These are phyloP conservation scores for Pentalonia nigronervosa DNA, from an alignment of 1,140 invertebrate genomes.

Conservation along the genomic window DNA sequence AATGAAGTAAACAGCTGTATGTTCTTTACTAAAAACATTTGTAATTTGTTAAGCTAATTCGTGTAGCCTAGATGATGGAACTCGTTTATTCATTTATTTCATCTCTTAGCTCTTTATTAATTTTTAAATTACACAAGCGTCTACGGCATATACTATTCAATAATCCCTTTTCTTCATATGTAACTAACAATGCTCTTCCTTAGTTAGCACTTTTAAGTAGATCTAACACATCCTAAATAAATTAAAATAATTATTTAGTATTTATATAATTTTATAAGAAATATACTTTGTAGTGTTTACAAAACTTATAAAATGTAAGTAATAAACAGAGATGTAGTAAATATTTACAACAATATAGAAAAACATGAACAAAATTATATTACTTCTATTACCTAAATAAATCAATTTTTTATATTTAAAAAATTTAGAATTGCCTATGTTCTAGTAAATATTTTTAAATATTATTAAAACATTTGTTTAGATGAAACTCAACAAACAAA, in stretches of 20 bases:
- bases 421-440: too few relatives aligned
- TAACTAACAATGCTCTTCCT: background rate
- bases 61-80: background rate
- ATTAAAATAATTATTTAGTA: background rate
- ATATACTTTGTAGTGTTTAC: too few relatives aligned
- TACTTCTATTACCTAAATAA: too few relatives aligned
- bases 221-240: background rate
- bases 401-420: too few relatives aligned
- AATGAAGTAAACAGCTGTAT: background rate
- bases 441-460: too few relatives aligned
- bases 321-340: too few relatives aligned
- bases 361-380: too few relatives aligned
- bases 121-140: background rate
- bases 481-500: too few relatives aligned
- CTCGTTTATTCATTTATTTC: background rate
- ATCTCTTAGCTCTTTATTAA: background rate
- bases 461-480: too few relatives aligned
- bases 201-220: background rate
- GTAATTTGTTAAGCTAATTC: background rate
- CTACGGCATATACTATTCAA: conserved; percentile 4
- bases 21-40: background rate
- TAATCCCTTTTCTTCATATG: background rate
- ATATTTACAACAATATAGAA: too few relatives aligned
- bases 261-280: too few relatives aligned
- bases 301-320: too few relatives aligned